Base-by-base conservation (phyloP, 2,888 invertebrate genomes). In the Drosophila colorata region DNA sequence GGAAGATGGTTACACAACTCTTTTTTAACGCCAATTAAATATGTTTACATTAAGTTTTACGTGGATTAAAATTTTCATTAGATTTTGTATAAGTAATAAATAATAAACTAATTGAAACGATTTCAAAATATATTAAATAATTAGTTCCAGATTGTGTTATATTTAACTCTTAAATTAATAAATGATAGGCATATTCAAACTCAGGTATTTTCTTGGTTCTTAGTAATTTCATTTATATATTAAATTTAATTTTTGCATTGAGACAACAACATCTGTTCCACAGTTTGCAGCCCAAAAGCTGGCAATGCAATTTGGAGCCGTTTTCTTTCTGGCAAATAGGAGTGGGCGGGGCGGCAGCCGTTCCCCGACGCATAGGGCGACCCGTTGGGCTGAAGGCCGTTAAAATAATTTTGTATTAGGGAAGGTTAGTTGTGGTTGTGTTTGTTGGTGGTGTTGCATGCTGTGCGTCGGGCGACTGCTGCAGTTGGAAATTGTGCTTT, bases 351-450 rank as follows among this genome's bases (percentile, higher is more conserved):
- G 28, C 0, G 2, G 28, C 20, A n/a, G n/a, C n/a, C n/a, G n/a
- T n/a, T n/a, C n/a, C n/a, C n/a, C 3, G 20, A 2, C 20, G 8
- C 28, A 8, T 1, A 0, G 28, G 28, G 6, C 16, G 37, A 56
- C 48, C 49, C 47, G 33, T 11, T 53, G 68, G 56, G 46, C 76
- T 78, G 82, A 87, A 83, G 87, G 82, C 64, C 82, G 84, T 76
- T 76, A 63, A 61, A 79, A 74, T 87, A 65, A 78, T 77, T 84
- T 69, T 73, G 76, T 60, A 82, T 85, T 87, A 84, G 82, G 68
- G 85, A 78, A 80, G 80, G 71, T 85, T 87, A 81, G 78, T 76
- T 86, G 84, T 76, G 66, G 78, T 68, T 76, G 52, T 33, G 41
- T 37, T 14, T 56, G 55, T 8, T 59, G 33, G 4, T 14, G 41